Conservation (phyloP, 1,140 invertebrate species). For the Pachypeltis micranthus region DNA sequence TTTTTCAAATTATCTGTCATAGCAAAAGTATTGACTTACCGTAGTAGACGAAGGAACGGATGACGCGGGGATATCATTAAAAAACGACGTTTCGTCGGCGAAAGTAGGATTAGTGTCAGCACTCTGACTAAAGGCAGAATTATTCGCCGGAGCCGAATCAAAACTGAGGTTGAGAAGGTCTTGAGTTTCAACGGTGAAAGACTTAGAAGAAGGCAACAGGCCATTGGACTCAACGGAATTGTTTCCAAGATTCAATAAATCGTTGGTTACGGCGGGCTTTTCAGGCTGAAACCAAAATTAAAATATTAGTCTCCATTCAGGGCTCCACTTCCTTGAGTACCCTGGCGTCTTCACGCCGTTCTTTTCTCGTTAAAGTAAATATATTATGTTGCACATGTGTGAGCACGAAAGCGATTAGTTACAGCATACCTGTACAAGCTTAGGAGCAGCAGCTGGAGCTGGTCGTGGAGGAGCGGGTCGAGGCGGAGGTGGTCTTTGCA, state of each 20-base stretch:
- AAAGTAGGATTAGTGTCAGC: not conserved
- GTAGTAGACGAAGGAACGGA: too few relatives aligned
- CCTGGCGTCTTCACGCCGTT: too few relatives aligned
- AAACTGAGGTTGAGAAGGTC: slow-evolving; percentile 12
- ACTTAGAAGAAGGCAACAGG: not conserved
- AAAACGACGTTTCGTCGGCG: not conserved
- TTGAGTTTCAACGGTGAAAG: not conserved
- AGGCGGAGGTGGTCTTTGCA: slow-evolving; percentile 18
- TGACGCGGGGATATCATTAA: too few relatives aligned
- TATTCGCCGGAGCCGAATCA: not conserved
- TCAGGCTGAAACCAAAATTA: slow-evolving; percentile 2
- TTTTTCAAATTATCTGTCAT: too few relatives aligned
- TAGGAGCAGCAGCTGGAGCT: slow-evolving; percentile 13
- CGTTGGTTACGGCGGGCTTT: slow-evolving; percentile 15
- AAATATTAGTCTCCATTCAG: slow-evolving; percentile 7
- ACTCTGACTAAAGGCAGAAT: not conserved
- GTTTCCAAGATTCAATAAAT: slow-evolving; percentile 19
- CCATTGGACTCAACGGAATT: not conserved
- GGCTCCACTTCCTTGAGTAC: not conserved
- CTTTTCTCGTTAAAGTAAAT: too few relatives aligned
- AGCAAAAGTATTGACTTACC: too few relatives aligned
- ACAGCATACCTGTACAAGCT: too few relatives aligned
- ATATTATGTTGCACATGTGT: too few relatives aligned
- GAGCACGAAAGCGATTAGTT: too few relatives aligned
- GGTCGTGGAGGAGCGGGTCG: slow-evolving; percentile 23